These are phyloP conservation scores for Melanaphis sacchari DNA, from an alignment of 1,140 invertebrate species.

Conservation along the genomic window DNA sequence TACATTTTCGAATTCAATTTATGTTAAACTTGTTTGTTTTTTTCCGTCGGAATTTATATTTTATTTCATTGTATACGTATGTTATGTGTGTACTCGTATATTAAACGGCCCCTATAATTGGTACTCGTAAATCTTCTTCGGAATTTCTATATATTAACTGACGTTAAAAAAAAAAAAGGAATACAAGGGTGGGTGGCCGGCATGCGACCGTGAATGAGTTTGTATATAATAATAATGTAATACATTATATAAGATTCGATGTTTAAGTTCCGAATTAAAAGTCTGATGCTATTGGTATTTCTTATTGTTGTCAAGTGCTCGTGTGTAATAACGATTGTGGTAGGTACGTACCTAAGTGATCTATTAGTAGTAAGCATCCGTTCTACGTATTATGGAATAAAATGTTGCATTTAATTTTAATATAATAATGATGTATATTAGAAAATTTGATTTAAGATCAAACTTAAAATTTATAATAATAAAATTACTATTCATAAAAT, in stretches of 20 bases:
- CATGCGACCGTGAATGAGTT: not conserved
- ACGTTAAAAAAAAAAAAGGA: not conserved
- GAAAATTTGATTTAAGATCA: not conserved
- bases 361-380: not conserved
- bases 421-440: not conserved
- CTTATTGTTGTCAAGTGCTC: not conserved
- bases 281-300: not conserved
- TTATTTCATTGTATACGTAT: conserved; percentile 22
- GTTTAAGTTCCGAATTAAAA: conserved; percentile 5
- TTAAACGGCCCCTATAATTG: conserved; percentile 36
- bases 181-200: conserved; percentile 41
- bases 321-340: too few relatives aligned
- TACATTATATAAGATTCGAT: not conserved
- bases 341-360: too few relatives aligned
- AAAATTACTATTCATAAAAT: not conserved
- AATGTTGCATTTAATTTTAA: not conserved
- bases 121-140: conserved; percentile 52
- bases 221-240: not conserved
- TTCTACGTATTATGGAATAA: not conserved
- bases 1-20: not conserved
- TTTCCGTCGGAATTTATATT: not conserved
- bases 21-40: conserved; percentile 43
- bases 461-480: not conserved
- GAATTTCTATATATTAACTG: conserved; percentile 28
- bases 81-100: not conserved